Evolutionary conservation across 2,888 invertebrate species (phyloP), one percentile per base, ranked within the genome.

Genomic region (Cantharis rustica): DNA sequence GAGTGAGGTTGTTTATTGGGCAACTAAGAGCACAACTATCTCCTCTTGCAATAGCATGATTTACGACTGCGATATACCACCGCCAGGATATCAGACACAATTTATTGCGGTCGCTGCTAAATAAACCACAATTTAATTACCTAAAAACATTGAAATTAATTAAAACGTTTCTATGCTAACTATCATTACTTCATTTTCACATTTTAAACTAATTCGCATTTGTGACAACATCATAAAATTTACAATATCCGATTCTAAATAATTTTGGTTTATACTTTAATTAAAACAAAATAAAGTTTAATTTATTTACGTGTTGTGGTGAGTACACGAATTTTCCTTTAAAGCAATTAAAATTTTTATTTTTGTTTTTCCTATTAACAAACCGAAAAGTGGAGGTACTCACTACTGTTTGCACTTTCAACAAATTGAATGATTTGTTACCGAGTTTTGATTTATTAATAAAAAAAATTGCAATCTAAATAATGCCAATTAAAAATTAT

Each of bases 21-120:
- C 80, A 82, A 84, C 85, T 85, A 86, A 86, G 86, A 85, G 86
- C 85, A 83, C 79, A 83, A 83, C 86, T 86, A 86, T 86, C 86
- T 86, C 82, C 84, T 84, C 85, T 82, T 85, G 86, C 86, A 85
- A 87, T 87, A 84, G 81, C 83, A 86, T 87, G 86, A 87, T 87
- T 87, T 86, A 87, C 83, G 83, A 83, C 79, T 61, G 72, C 84
- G 86, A 86, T 86, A 85, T 84, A 86, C 85, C 83, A 84, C 83
- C 83, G 81, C 72, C 82, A 83, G 83, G 84, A 84, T 84, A 82
- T 83, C 83, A 80, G 79, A 79, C 77, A 79, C 77, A 82, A 85
- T 85, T 85, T 85, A 84, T 85, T 82, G 83, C 82, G 80, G 80
- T 81, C 80, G 80, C 79, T 75, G 82, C 81, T 83, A 84, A 85